phyloP scores from a whole-genome alignment of 2,888 invertebrate species.

The Leucophenga montana region DNA sequence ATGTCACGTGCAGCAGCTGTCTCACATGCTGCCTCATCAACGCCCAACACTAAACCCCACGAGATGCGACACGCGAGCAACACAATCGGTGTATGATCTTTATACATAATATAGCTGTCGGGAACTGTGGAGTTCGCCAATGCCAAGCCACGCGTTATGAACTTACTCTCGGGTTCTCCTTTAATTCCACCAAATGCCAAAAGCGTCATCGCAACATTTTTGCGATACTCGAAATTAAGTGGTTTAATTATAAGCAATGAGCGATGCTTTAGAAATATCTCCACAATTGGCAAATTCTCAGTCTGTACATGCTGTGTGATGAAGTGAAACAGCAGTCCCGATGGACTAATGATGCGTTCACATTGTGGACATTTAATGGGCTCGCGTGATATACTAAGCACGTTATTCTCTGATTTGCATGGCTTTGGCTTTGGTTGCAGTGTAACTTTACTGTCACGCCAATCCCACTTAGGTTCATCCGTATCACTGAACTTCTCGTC shows the following conservation, averaged over 20 bases:
- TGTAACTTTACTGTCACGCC: not conserved
- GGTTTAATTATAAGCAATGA: conserved; percentile 4
- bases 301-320: not conserved
- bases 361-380: conserved; percentile 19
- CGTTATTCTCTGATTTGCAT: not conserved
- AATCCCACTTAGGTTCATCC: not conserved
- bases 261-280: conserved; percentile 7
- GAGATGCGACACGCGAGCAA: conserved; percentile 17
- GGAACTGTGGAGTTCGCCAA: not conserved
- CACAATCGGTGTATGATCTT: not conserved
- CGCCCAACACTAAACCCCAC: not conserved
- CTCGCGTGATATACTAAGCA: not conserved
- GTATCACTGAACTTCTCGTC: not conserved
- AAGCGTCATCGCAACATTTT: not conserved
- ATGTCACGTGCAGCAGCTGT: not conserved
- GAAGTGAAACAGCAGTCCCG: conserved; percentile 14
- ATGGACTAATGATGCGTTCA: not conserved
- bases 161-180: not conserved
- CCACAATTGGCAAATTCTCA: not conserved
- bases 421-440: not conserved
- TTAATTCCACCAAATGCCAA: conserved; percentile 15
- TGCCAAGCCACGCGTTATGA: conserved; percentile 4
- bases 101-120: too few species aligned
- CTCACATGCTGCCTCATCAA: not conserved
- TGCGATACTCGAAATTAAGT: not conserved